These are phyloP conservation scores for Cebidichthys violaceus DNA, from an alignment of 2,113 vertebrate species.

Conservation along the genomic window DNA sequence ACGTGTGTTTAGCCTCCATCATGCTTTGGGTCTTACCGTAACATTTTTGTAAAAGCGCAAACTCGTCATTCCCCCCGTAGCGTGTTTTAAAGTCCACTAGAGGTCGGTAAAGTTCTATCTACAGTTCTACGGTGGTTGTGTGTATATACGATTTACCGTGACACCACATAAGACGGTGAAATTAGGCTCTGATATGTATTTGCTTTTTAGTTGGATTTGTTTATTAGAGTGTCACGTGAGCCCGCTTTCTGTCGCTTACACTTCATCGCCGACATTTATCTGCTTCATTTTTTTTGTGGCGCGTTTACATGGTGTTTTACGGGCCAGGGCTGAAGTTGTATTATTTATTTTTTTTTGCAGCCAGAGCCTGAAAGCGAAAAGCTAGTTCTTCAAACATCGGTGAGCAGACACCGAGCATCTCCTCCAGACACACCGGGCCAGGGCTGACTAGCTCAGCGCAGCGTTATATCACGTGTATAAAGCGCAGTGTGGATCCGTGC, in stretches of 20 bases:
- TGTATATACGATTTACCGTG: background rate
- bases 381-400: conserved; percentile 39
- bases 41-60: background rate
- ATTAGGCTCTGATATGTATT: background rate
- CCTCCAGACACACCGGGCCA: background rate
- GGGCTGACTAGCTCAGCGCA: background rate
- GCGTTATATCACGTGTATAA: background rate
- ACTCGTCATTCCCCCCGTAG: background rate
- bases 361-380: conserved; percentile 54
- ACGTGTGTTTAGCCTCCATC: conserved; percentile 8
- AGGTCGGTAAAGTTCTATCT: conserved; percentile 30
- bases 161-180: accelerated
- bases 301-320: conserved; percentile 39
- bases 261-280: background rate
- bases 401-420: conserved; percentile 53
- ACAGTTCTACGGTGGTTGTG: accelerated
- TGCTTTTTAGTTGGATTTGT: background rate
- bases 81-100: conserved; percentile 44
- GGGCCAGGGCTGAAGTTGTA: conserved; percentile 51
- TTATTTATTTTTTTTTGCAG: conserved; percentile 56
- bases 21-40: conserved; percentile 51
- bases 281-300: conserved; percentile 10
- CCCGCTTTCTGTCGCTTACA: background rate
- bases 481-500: background rate
- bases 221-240: accelerated